Evolutionary conservation across 2,797 vertebrate species (phyloP).

Genomic region (Oophaga sylvatica): DNA sequence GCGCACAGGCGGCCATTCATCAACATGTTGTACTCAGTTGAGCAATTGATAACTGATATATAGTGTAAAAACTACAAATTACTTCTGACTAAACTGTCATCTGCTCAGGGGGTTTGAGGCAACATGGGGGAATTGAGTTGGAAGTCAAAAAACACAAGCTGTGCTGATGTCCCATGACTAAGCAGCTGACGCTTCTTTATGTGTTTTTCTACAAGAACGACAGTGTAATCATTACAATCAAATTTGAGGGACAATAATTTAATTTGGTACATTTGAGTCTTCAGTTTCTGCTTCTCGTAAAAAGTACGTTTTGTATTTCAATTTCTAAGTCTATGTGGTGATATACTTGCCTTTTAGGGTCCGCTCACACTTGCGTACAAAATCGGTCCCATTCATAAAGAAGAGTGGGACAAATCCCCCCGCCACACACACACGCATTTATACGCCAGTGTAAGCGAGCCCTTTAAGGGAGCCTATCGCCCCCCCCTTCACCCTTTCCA

Average conservation of each 20-base stretch:
- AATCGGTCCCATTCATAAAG: no score
- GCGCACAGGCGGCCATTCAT: no score
- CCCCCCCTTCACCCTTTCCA: no score
- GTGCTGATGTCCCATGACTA: not conserved
- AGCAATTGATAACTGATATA: not conserved
- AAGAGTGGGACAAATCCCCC: no score
- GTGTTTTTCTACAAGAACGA: not conserved
- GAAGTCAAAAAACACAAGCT: not conserved
- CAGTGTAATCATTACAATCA: not conserved
- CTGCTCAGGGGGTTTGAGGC: not conserved
- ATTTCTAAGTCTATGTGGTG: no score
- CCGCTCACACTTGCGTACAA: no score
- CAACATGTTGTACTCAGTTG: not conserved
- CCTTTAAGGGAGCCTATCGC: no score
- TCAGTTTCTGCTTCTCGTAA: no score
- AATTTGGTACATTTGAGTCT: not conserved
- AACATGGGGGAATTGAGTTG: not conserved
- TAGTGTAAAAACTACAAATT: rapidly evolving
- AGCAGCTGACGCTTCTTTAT: not conserved
- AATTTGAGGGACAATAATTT: not conserved
- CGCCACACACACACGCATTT: no score
- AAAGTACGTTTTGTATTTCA: no score
- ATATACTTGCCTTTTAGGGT: no score
- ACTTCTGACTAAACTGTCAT: not conserved
- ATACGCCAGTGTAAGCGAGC: no score